Base-by-base conservation (phyloP, 2,888 invertebrate genomes). In the Steinernema hermaphroditum region DNA sequence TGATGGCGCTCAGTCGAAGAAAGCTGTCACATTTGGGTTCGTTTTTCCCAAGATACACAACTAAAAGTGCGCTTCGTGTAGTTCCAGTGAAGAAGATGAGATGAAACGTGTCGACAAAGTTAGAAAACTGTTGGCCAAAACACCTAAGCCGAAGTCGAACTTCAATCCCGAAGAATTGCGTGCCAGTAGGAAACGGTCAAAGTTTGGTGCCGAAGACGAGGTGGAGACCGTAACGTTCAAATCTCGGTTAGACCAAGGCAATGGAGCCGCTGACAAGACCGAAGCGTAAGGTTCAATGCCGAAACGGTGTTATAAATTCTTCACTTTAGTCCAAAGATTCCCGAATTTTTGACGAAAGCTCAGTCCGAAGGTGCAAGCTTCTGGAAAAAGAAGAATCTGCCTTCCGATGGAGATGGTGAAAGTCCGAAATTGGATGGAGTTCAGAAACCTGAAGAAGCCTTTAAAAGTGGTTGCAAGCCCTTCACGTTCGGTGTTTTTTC, bases 171-270 rank as follows among this genome's bases (percentile, higher is more conserved):
- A 54, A 24, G 27, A 22, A 6, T 22, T 54, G 27, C 54, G 54
- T 16, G 54, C 16, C 27, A 54, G 27, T 16, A 22, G 54, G 24
- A 54, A 54, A 27, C 54, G 54, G 2, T 54, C 54, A 27, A 54
- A 54, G 54, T 54, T 54, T 27, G 54, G 54, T 16, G 54, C n/a
- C 2, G 54, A 54, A 27, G 54, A 54, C 27, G 54, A 54, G 14
- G 54, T 6, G n/a, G 54, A 54, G 19, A 54, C 54, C 4, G 54
- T 54, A 8, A 54, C 54, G 6, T 54, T 54, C 54, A 54, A 54
- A 27, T 14, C 24, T 19, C 14, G 27, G 6, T 22, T 8, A 6
- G 54, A 27, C 6, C 24, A 27, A 24, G 54, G 24, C 12, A 16
- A 46, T 19, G 46, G 22, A 9, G 6, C 16, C 4, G 46, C 46